A percentile compares a stretch with the other conserved stretches of the same genome.
phyloP scores from a whole-genome alignment of 2,113 vertebrate species.

The Stegostoma tigrinum region DNA sequence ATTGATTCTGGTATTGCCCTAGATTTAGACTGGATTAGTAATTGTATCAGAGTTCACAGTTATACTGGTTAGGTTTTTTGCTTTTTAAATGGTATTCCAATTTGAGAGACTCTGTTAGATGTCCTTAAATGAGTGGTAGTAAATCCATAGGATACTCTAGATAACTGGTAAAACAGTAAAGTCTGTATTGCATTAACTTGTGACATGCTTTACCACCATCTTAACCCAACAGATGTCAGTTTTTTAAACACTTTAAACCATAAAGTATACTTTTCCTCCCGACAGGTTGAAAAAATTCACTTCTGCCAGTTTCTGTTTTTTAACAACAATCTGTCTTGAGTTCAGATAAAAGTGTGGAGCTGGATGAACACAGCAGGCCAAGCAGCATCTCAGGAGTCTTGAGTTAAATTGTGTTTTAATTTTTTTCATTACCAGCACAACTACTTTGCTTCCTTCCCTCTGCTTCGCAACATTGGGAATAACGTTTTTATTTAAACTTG shows the following conservation, averaged over 20 bases:
- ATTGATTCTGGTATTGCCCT: background rate
- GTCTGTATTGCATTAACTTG: background rate
- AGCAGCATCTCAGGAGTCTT: too few species aligned
- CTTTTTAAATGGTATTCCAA: background rate
- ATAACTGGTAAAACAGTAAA: background rate
- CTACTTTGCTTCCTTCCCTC: background rate
- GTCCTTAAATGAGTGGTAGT: background rate
- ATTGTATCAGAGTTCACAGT: background rate
- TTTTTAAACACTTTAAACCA: background rate
- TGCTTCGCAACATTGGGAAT: too few species aligned
- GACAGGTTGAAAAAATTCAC: background rate
- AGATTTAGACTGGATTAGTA: background rate
- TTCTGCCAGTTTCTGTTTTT: background rate
- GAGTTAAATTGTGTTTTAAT: too few species aligned
- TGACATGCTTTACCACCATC: background rate
- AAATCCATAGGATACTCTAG: background rate
- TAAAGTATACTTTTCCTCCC: background rate
- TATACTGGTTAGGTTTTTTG: background rate
- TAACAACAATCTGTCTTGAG: background rate
- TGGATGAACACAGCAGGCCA: too few species aligned
- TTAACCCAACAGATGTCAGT: background rate
- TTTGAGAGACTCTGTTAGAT: background rate
- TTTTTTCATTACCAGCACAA: background rate
- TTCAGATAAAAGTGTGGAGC: too few species aligned
- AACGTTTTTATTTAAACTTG: background rate